Evolutionary conservation across 1,140 invertebrate species (phyloP).

Genomic region (Tetramorium parvispinum): DNA sequence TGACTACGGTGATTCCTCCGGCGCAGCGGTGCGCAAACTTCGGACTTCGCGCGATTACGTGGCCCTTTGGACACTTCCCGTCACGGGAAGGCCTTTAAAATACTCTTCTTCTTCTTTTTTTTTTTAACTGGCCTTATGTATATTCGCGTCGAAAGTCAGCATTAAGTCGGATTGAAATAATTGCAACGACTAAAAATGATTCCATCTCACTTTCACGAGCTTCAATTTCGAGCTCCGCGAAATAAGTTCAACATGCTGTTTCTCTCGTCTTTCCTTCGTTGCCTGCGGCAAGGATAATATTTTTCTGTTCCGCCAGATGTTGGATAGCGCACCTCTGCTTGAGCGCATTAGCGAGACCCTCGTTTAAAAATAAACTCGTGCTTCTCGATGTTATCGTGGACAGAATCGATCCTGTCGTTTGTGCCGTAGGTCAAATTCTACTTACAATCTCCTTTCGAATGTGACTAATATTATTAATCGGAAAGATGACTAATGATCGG

Average conservation of each 20-base stretch:
- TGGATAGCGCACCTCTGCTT: constrained; percentile 30
- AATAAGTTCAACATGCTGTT: constrained; percentile 13
- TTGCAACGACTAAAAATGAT: background rate
- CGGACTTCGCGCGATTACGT: background rate
- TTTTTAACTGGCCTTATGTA: no score
- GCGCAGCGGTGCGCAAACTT: constrained; percentile 61
- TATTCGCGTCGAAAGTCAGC: background rate
- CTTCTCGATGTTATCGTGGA: constrained; percentile 28
- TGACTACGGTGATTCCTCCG: constrained; percentile 66
- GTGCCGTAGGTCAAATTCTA: constrained; percentile 65
- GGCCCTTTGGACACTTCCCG: constrained; percentile 1
- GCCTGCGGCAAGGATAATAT: constrained; percentile 33
- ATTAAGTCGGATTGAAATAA: background rate
- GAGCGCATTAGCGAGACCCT: constrained; percentile 50
- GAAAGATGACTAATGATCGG: background rate
- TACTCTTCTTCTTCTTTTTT: no score
- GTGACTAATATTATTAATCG: constrained; percentile 8
- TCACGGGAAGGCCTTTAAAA: background rate
- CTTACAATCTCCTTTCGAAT: background rate
- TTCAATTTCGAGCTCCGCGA: background rate
- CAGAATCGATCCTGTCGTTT: constrained; percentile 35
- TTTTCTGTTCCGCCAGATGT: constrained; percentile 30
- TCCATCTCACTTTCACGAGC: background rate
- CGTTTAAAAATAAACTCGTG: constrained; percentile 67
- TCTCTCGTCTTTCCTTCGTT: background rate